Percentiles rank a stretch among this genome's conserved stretches.
Evolutionary conservation across 2,113 vertebrate genomes (phyloP).

Genomic region (Brachionichthys hirsutus): DNA sequence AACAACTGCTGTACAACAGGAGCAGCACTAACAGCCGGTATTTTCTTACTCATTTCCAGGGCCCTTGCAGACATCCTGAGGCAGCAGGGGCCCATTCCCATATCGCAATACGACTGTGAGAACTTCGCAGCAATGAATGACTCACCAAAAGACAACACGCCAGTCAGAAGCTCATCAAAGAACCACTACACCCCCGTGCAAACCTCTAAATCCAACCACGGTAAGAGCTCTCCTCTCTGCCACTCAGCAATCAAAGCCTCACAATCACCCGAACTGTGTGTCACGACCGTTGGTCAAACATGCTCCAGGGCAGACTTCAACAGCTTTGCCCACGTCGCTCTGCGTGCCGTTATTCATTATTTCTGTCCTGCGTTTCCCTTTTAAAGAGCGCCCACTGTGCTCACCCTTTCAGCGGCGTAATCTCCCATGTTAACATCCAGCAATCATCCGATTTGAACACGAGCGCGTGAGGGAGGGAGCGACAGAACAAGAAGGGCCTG

Average conservation of each 20-base stretch:
- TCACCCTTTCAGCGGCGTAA: conserved; percentile 52
- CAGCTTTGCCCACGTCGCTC: conserved; percentile 1
- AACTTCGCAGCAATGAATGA: conserved; percentile 94
- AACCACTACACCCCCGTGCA: conserved; percentile 97
- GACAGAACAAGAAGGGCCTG: conserved; percentile 39
- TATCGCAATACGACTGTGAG: conserved; percentile 98
- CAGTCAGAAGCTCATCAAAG: conserved; percentile 91
- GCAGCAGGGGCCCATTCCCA: conserved; percentile 98
- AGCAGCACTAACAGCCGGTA: conserved; percentile 13
- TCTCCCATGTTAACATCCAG: conserved; percentile 61
- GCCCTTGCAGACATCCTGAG: conserved; percentile 97
- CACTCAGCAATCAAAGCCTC: background rate
- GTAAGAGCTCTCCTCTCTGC: conserved; percentile 69
- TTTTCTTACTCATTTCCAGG: conserved; percentile 73
- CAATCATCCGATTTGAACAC: conserved; percentile 70
- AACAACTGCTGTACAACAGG: no score
- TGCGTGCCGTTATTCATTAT: background rate
- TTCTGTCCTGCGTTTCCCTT: conserved; percentile 8
- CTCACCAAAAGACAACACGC: conserved; percentile 97
- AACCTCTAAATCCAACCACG: conserved; percentile 90
- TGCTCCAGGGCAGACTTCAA: conserved; percentile 10
- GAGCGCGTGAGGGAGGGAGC: conserved; percentile 29
- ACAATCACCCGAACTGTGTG: conserved; percentile 1
- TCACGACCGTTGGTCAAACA: conserved; percentile 4
- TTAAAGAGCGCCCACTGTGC: conserved; percentile 31